These are phyloP conservation scores for Bilobella aurantiaca DNA, from an alignment of 1,140 invertebrate genomes.

Conservation along the genomic window DNA sequence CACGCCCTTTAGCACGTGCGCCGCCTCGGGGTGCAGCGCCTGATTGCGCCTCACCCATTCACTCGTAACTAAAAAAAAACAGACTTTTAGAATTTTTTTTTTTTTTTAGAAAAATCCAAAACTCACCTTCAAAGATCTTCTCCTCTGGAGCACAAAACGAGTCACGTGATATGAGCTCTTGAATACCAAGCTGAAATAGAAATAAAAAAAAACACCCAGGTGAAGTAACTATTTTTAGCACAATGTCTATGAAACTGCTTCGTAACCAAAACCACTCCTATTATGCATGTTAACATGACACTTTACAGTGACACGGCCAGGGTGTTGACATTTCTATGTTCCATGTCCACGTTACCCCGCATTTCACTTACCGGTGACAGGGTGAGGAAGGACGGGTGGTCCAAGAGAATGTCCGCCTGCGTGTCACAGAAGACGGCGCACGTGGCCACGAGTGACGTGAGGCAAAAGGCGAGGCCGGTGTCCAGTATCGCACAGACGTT, in stretches of 20 bases:
- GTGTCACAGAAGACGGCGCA: slow-evolving; percentile 70
- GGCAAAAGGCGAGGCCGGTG: slow-evolving; percentile 64
- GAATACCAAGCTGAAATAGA: slow-evolving; percentile 54
- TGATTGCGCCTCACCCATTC: slow-evolving; percentile 73
- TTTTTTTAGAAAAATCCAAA: background rate
- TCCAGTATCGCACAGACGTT: slow-evolving; percentile 92
- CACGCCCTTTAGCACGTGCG: slow-evolving; percentile 43
- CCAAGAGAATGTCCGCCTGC: slow-evolving; percentile 71
- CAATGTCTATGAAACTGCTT: background rate
- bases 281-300: no score
- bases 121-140: slow-evolving; percentile 81
- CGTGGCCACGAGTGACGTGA: slow-evolving; percentile 51
- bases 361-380: slow-evolving; percentile 60
- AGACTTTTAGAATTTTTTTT: background rate
- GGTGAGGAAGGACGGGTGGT: slow-evolving; percentile 69
- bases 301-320: no score
- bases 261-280: no score
- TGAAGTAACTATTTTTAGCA: background rate
- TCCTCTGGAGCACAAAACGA: slow-evolving; percentile 94
- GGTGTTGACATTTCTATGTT: no score
- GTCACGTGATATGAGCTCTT: slow-evolving; percentile 75
- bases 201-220: slow-evolving; percentile 20
- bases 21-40: slow-evolving; percentile 45
- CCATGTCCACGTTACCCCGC: no score
- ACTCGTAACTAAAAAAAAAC: background rate